Percentiles rank a stretch among this genome's conserved stretches.
Conservation (phyloP, 2,888 invertebrate genomes). For the Phaedon cochleariae region DNA sequence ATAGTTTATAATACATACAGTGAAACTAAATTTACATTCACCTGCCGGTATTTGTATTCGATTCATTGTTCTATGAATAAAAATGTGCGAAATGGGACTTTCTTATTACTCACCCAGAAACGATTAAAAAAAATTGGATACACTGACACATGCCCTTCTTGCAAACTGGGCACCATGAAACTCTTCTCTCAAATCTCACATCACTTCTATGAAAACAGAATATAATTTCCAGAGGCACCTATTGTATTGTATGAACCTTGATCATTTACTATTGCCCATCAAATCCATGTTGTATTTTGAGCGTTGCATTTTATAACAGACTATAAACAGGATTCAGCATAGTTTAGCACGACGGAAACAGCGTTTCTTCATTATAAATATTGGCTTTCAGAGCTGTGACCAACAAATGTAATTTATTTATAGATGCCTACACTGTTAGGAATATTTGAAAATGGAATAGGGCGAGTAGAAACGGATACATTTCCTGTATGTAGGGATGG, state of each 20-base stretch:
- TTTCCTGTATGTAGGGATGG: too few species aligned
- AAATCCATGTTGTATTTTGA: too few species aligned
- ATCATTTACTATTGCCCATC: too few species aligned
- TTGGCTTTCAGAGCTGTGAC: slow-evolving; percentile 50
- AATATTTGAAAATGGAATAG: slow-evolving; percentile 2
- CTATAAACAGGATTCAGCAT: background rate
- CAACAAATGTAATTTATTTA: slow-evolving; percentile 45
- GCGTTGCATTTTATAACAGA: background rate
- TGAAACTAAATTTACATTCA: background rate
- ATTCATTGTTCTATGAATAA: background rate
- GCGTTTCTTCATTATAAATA: slow-evolving; percentile 18
- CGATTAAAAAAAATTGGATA: background rate
- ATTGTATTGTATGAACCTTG: too few species aligned
- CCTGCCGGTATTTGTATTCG: background rate
- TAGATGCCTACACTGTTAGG: slow-evolving; percentile 41
- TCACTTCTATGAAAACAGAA: too few species aligned
- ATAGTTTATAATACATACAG: background rate
- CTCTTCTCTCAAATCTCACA: too few species aligned
- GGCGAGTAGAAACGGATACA: background rate
- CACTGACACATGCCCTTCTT: background rate
- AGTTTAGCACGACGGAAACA: background rate
- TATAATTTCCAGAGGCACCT: too few species aligned
- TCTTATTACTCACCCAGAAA: background rate
- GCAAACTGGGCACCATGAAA: background rate
- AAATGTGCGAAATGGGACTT: background rate